Base-by-base conservation (phyloP, 2,888 invertebrate genomes). In the Sarcophaga carnaria region DNA sequence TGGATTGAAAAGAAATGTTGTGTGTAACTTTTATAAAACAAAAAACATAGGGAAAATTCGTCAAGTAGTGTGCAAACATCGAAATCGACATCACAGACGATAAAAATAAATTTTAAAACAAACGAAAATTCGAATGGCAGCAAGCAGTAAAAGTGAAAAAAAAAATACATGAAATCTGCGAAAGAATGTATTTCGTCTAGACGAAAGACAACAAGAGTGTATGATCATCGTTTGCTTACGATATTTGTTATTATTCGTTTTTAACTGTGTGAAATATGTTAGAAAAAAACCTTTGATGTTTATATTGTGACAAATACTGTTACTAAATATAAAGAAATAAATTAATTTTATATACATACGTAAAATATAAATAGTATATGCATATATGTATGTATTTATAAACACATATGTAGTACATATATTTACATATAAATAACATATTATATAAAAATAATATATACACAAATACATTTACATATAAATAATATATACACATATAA, bases 181-280 rank as follows among this genome's bases (percentile, higher is more conserved):
- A 83, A 85, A 83, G 88, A 85, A 88, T 85, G 85, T 88, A 70
- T 76, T 83, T 79, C 79, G 85, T 88, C 87, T 85, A 88, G 85
- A 88, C 88, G 75, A 74, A 80, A 82, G 78, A 76, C 67, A 76
- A 37, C 87, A 81, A 81, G 79, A 84, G 74, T 76, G 80, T 87
- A 64, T 79, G 78, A 47, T 66, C 77, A 63, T 78, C 78, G 77
- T 80, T 79, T 82, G 84, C 80, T 85, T 85, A 78, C 76, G 80
- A 74, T 22, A 75, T 78, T 77, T 83, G n/a, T 75, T 74, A 69
- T 75, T 80, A 72, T 78, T 54, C 82, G 70, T 85, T 64, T 80
- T 85, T 47, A 75, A 67, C 60, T 71, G 79, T 79, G 85, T 79
- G 85, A 76, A 76, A 82, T 82, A 76, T 82, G 82, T 82, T 80